Evolutionary conservation across 2,888 invertebrate genomes (phyloP).

Genomic region (Mythimna vitellina): DNA sequence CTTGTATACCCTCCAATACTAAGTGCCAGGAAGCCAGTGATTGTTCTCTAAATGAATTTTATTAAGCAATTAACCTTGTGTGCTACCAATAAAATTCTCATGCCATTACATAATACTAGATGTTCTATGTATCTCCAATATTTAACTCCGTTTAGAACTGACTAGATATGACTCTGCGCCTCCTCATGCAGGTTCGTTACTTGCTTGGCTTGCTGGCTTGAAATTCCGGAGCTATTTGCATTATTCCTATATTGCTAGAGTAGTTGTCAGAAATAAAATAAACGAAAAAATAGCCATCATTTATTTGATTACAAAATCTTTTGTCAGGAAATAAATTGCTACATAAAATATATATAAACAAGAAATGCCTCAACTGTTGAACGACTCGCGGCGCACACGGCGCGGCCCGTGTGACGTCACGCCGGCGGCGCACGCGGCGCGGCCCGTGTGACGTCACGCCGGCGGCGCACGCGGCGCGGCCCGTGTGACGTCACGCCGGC

Average conservation of each 20-base stretch:
- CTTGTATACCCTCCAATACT: too few species aligned
- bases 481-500: conserved; percentile 18
- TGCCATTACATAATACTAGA: too few species aligned
- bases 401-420: conserved; percentile 31
- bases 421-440: conserved; percentile 35
- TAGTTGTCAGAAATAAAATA: conserved; percentile 64
- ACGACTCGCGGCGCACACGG: conserved; percentile 56
- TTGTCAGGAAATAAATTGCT: conserved; percentile 88
- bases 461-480: conserved; percentile 42
- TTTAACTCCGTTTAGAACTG: too few species aligned
- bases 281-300: conserved; percentile 85
- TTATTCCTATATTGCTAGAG: neutral
- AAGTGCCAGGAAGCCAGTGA: too few species aligned
- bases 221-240: too few species aligned
- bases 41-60: too few species aligned
- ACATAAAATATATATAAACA: conserved; percentile 88
- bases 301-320: conserved; percentile 89
- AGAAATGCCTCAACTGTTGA: conserved; percentile 82
- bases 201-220: neutral
- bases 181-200: neutral
- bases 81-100: too few species aligned
- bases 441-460: conserved; percentile 24
- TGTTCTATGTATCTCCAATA: too few species aligned
- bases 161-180: too few species aligned
- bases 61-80: too few species aligned